Evolutionary conservation across 2,113 vertebrate genomes (phyloP), one percentile per base, ranked within the genome.

Genomic region (Oceanites oceanicus): DNA sequence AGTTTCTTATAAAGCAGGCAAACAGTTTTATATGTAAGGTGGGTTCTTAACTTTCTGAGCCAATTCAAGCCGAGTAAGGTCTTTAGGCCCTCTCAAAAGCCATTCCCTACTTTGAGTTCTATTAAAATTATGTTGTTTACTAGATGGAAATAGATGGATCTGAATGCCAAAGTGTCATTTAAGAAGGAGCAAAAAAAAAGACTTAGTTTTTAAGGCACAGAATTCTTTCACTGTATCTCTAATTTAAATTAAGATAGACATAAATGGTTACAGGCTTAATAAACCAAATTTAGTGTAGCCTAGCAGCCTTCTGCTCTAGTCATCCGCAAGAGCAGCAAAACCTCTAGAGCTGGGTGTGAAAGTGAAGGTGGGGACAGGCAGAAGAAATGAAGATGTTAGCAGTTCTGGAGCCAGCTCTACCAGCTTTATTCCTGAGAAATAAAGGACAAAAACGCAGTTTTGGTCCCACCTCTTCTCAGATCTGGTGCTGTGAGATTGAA

Each of bases 221-320:
- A 38, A 14, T 34, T 58, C 3, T 38, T 68, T 78, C 26, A 55
- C 13, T 67, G 15, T 40, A 22, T 32, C 26, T 62, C 4, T 61
- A 26, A 72, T 61, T 88, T 86, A 70, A 76, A 49, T 92, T 17
- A 80, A 10, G 11, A 27, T 63, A 86, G 4, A 21, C 4, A 21
- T 14, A 15, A 77, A 12, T 0, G 8, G 44, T 78, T 63, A 81
- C 21, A 71, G 16, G 15, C 11, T 77, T 71, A 55, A 63, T 22
- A 63, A 63, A 58, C 0, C 3, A 0, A 11, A 4, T 58, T 58
- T 19, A 59, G 12, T 16, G 8, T 14, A 78, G 23, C 16, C 16
- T 74, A 71, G 15, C 8, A 63, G 38, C 10, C 29, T 55, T 67
- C 36, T 75, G 9, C 10, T 74, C 9, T 47, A 67, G 11, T 32